Evolutionary conservation across 2,888 invertebrate genomes (phyloP), one percentile per base, ranked within the genome.

Genomic region (Vesta saturnalis): DNA sequence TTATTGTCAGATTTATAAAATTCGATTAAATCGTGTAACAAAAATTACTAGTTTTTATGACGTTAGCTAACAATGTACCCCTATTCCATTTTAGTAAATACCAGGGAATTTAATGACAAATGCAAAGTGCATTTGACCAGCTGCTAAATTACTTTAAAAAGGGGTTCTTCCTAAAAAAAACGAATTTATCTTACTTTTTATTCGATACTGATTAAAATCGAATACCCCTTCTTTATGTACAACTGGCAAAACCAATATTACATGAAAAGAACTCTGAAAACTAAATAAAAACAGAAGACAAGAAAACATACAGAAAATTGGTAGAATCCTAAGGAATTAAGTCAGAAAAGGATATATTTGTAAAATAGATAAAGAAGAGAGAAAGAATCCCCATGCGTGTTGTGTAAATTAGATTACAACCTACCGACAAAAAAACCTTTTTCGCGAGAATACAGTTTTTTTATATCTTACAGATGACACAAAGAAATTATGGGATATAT

Each of bases 381-480:
- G 75, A 72, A 73, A 69, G 71, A 69, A 66, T 65, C 67, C 72
- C 67, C 73, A 73, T 75, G 75, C 73, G 75, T 74, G 75, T 70
- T 74, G 73, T 75, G 73, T 73, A 76, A 75, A 76, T 76, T 76
- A 74, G 74, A 76, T 76, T 76, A 76, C 72, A 71, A 70, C 70
- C 72, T 70, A 70, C 75, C 71, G 69, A 67, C 72, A 72, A 74
- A 72, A 47, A 79, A 64, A 65, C 60, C 69, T 64, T 72, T 69
- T 69, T 69, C 69, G 64, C 65, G 69, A 69, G 69, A 69, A 69
- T 66, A 66, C 69, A 69, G 57, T 69, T 69, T 73, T 74, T 70
- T 71, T 68, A 70, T 74, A 70, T 72, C 67, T 68, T 72, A 70
- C 69, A 70, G 69, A 72, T 71, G 74, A 74, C 74, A 71, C 63